Evolutionary conservation across 2,888 invertebrate species (phyloP).

Genomic region (Orthonychiurus folsomi): DNA sequence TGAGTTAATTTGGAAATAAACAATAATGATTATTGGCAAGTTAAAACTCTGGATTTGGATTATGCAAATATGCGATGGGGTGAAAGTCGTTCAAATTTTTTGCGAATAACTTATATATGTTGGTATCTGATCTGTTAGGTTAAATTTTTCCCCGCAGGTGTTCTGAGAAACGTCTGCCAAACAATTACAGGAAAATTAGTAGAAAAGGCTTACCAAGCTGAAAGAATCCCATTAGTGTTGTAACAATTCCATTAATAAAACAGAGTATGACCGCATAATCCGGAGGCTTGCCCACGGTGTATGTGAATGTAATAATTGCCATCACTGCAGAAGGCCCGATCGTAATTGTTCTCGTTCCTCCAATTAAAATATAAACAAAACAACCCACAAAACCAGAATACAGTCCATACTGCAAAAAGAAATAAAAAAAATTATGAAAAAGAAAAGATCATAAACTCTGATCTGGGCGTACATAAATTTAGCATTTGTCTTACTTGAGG

Average conservation of each 20-base stretch:
- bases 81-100: too few species aligned
- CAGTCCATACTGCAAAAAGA: conserved; percentile 24
- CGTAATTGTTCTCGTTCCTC: conserved; percentile 34
- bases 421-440: conserved; percentile 5
- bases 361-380: conserved; percentile 38
- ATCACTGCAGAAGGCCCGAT: conserved; percentile 34
- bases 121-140: too few species aligned
- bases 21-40: too few species aligned
- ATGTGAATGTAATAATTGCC: conserved; percentile 36
- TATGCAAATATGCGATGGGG: too few species aligned
- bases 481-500: conserved; percentile 20
- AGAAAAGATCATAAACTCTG: not conserved
- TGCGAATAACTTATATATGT: too few species aligned
- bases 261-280: conserved; percentile 34
- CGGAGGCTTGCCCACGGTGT: conserved; percentile 32
- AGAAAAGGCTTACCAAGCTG: conserved; percentile 33
- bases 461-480: too few species aligned
- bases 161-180: too few species aligned
- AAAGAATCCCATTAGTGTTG: conserved; percentile 34
- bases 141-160: too few species aligned
- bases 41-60: too few species aligned
- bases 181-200: too few species aligned
- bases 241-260: conserved; percentile 36
- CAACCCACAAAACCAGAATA: conserved; percentile 40
- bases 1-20: too few species aligned